Conservation (phyloP, 2,113 vertebrate genomes). For the Urocynchramus pylzowi region DNA sequence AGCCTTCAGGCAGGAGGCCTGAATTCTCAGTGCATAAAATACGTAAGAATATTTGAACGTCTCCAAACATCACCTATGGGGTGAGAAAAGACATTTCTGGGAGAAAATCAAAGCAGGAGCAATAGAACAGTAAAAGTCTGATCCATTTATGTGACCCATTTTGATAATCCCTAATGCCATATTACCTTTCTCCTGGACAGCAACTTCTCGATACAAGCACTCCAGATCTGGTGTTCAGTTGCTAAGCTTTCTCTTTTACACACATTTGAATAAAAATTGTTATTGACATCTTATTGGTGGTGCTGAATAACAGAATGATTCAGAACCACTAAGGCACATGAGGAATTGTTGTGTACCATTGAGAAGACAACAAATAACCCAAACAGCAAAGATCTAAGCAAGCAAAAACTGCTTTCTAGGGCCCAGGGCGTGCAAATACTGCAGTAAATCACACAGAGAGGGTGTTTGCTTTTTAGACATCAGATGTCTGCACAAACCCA, state of each 20-base stretch:
- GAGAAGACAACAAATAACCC: background rate
- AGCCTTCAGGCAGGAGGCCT: background rate
- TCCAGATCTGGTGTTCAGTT: background rate
- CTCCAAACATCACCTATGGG: background rate
- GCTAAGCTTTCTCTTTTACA: background rate
- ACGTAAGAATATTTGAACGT: background rate
- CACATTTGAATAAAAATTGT: background rate
- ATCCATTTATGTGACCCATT: background rate
- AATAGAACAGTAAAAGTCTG: background rate
- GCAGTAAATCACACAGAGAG: background rate
- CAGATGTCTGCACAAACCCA: background rate
- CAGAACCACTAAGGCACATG: background rate
- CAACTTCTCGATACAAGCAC: background rate
- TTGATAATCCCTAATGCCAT: background rate
- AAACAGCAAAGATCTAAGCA: background rate
- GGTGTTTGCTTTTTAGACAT: background rate
- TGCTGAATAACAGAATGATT: background rate
- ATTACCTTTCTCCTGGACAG: background rate
- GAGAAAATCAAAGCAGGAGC: background rate
- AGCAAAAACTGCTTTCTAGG: background rate
- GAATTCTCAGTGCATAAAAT: background rate
- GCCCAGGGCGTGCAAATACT: background rate
- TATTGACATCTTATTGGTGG: background rate
- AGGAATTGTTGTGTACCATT: background rate
- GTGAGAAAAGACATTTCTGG: background rate